Evolutionary conservation across 2,888 invertebrate genomes (phyloP).

Genomic region (Blastobasis adustella): DNA sequence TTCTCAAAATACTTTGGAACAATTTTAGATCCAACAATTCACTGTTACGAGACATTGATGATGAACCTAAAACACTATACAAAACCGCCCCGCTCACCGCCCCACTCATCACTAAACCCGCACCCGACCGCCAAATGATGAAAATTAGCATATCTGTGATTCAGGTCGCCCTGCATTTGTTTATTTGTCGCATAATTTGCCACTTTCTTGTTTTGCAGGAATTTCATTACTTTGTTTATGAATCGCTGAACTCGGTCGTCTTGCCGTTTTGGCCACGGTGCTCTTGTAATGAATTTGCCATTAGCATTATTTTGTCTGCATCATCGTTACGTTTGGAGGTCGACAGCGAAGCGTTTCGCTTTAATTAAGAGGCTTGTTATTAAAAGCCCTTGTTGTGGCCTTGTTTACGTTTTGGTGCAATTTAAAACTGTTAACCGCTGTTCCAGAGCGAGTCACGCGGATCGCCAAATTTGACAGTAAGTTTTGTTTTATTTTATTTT

Average conservation of each 20-base stretch:
- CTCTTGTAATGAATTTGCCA: too few relatives aligned
- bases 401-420: too few relatives aligned
- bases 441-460: too few relatives aligned
- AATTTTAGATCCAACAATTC: not conserved
- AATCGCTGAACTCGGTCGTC: constrained; percentile 5
- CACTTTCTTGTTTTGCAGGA: constrained; percentile 30
- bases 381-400: too few relatives aligned
- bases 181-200: constrained; percentile 35
- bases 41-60: not conserved
- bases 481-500: too few relatives aligned
- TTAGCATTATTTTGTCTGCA: too few relatives aligned
- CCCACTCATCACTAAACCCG: constrained; percentile 5
- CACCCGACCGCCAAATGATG: constrained; percentile 28
- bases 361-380: too few relatives aligned
- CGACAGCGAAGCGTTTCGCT: too few relatives aligned
- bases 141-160: constrained; percentile 46
- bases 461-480: too few relatives aligned
- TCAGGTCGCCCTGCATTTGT: constrained; percentile 34
- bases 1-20: not conserved
- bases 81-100: constrained; percentile 3
- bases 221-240: constrained; percentile 27
- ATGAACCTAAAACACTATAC: not conserved
- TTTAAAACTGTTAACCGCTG: too few relatives aligned
- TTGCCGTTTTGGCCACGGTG: too few relatives aligned
- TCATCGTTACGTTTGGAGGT: too few relatives aligned